Percentiles rank a stretch among this genome's conserved stretches.
Conservation (phyloP, 2,888 invertebrate species). For the Keiferia lycopersicella region DNA sequence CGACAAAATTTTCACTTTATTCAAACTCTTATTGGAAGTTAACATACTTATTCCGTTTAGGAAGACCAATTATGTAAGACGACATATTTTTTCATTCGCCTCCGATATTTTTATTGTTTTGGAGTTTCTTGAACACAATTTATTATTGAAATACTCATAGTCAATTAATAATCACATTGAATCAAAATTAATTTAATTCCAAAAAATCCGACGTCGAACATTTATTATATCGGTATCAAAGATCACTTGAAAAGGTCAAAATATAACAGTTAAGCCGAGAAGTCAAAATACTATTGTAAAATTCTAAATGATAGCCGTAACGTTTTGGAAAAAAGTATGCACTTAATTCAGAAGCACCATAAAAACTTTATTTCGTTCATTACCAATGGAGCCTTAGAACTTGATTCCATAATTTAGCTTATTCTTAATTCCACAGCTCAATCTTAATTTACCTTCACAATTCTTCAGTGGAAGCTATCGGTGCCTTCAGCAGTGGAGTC, state of each 20-base stretch:
- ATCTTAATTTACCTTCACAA: conserved; percentile 48
- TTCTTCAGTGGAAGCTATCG: conserved; percentile 78
- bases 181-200: too few species aligned
- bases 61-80: conserved; percentile 35
- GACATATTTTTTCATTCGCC: not conserved
- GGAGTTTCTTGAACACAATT: not conserved
- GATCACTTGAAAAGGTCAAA: too few species aligned
- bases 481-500: conserved; percentile 73
- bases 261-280: too few species aligned
- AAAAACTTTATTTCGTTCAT: not conserved
- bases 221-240: too few species aligned
- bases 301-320: not conserved
- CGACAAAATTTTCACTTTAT: conserved; percentile 36
- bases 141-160: not conserved
- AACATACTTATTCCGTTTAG: conserved; percentile 31
- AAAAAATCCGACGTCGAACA: too few species aligned
- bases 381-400: not conserved
- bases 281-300: too few species aligned
- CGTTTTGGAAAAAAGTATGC: not conserved
- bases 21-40: conserved; percentile 35
- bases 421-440: not conserved
- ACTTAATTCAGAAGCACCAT: not conserved
- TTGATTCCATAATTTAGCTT: too few species aligned
- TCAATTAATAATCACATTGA: not conserved
- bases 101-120: not conserved